Evolutionary conservation across 1,140 invertebrate species (phyloP), one percentile per base, ranked within the genome.

Genomic region (Drosophila kohkoa): DNA sequence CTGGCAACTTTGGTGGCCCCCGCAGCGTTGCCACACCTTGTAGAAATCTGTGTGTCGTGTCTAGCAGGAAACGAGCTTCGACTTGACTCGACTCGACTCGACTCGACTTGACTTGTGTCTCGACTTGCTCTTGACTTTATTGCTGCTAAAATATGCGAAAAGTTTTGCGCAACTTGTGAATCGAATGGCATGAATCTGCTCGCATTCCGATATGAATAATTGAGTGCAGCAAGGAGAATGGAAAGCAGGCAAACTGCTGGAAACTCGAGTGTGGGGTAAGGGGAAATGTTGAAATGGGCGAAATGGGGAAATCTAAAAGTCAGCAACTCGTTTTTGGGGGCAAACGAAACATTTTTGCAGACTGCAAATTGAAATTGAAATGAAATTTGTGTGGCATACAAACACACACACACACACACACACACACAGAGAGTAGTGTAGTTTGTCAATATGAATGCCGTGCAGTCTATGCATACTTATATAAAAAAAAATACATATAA

Each of bases 321-420:
- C 60, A 52, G 32, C 48, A 64, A 52, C 48, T 51, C 41, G 48
- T 46, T 38, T 60, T 46, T 38, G 35, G 5, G 20, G 49, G 10
- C 13, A 51, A 69, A 59, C 15, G 46, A 66, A 65, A 30, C 16
- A 70, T 74, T 74, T 60, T 32, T 25, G 63, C 10, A 48, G 45
- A 58, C 11, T 25, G 5, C n/a, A 67, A 45, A 59, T 72, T 35
- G 57, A 70, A 75, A 60, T 73, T 68, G 43, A 60, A 54, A 59
- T 64, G 49, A 57, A 69, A 58, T 64, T 65, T 71, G 60, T 52
- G 54, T 25, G 46, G 49, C 68, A 30, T 13, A 49, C 15, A 64
- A 8, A 46, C 2, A 30, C 4, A 35, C 10, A 45, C 5, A 32
- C 8, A 8, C 2, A 43, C 46, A 51, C 30, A 51, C 10, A 6